phyloP scores from a whole-genome alignment of 2,797 vertebrate species.

The Spondyliosoma cantharus region DNA sequence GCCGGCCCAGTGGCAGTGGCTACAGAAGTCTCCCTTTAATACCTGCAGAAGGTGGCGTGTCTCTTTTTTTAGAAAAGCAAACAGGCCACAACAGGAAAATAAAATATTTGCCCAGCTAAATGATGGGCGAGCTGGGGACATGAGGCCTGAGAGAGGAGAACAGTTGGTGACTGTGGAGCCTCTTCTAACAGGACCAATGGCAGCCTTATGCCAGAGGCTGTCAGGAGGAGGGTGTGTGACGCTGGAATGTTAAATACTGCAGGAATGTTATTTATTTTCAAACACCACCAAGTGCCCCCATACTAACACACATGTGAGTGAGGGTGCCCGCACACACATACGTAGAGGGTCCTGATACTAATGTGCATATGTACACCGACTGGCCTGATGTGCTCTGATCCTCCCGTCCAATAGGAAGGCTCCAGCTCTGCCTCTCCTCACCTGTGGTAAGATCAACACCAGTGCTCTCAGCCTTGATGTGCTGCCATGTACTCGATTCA shows the following conservation, averaged over 20 bases:
- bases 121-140: constrained; percentile 66
- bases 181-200: constrained; percentile 69
- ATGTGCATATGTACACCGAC: constrained; percentile 22
- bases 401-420: constrained; percentile 48
- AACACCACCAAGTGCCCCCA: constrained; percentile 62
- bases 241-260: constrained; percentile 76
- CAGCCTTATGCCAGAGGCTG: constrained; percentile 66
- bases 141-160: constrained; percentile 63
- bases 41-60: constrained; percentile 66
- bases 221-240: constrained; percentile 64
- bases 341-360: constrained; percentile 30
- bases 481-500: constrained; percentile 39
- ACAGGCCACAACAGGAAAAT: constrained; percentile 82
- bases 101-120: constrained; percentile 84
- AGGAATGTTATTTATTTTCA: constrained; percentile 82
- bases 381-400: constrained; percentile 46
- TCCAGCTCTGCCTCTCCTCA: constrained; percentile 41
- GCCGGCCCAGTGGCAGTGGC: constrained; percentile 33
- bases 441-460: constrained; percentile 42
- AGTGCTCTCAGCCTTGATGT: constrained; percentile 41
- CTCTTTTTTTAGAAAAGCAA: constrained; percentile 80
- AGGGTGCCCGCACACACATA: constrained; percentile 30
- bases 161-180: constrained; percentile 76
- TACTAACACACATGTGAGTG: constrained; percentile 46
- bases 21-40: constrained; percentile 76